Evolutionary conservation across 2,797 vertebrate genomes (phyloP).

Genomic region (Kryptopterus vitreolus): DNA sequence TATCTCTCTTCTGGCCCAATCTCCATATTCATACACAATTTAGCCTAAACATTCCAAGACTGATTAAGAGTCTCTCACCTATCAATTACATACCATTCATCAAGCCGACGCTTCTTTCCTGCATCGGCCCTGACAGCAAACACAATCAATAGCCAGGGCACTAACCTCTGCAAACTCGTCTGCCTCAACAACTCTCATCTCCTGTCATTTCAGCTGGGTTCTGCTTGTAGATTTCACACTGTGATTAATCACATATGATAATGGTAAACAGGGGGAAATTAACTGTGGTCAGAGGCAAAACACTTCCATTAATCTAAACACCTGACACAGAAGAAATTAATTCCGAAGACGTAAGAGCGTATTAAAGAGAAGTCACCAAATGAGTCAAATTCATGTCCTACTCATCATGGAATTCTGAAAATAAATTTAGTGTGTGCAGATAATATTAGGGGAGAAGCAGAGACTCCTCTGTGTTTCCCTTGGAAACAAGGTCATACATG

Average conservation of each 20-base stretch:
- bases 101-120: conserved; percentile 35
- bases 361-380: conserved; percentile 21
- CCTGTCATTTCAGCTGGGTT: conserved; percentile 45
- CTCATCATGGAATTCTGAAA: not conserved
- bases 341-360: not conserved
- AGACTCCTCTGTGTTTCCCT: not conserved
- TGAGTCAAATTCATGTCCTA: not conserved
- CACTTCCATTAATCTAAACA: conserved; percentile 62
- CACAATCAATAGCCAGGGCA: conserved; percentile 42
- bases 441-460: not conserved
- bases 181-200: conserved; percentile 44
- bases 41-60: conserved; percentile 26
- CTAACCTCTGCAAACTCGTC: conserved; percentile 42
- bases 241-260: conserved; percentile 64
- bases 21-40: conserved; percentile 36
- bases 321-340: conserved; percentile 46
- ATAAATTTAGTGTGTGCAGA: not conserved
- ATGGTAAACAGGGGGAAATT: conserved; percentile 61
- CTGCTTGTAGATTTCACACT: conserved; percentile 39
- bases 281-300: conserved; percentile 55
- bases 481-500: not conserved
- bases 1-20: conserved; percentile 7
- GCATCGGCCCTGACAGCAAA: conserved; percentile 36
- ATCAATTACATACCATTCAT: conserved; percentile 48
- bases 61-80: conserved; percentile 46